Base-by-base conservation (phyloP, 30 jellyfish, hydroid and myxozoan genomes). In the Cassiopea andromeda region DNA sequence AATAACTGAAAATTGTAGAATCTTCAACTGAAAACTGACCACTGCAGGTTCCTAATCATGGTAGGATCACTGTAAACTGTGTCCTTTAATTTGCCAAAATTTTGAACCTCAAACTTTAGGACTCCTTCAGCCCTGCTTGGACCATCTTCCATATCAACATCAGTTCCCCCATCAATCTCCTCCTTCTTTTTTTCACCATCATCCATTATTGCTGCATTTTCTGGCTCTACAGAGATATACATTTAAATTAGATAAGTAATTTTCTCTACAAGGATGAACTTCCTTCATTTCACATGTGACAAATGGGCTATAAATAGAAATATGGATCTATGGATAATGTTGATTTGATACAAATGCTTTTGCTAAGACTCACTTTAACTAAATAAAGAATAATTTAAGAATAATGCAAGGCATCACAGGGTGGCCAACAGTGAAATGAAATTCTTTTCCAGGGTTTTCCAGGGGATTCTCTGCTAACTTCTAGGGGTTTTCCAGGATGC, bases 81-180 rank as follows among this genome's bases (percentile, higher is more conserved):
- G 71, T 96, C 99, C 44, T 96, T 96, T 44, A 96, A 68, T 73
- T 92, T 96, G 96, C 98, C 85, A 75, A 96, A 96, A 75, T 80
- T 77, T 79, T 87, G 91, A 15, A 96, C 98, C 54, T 91, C 99
- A 91, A 91, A 96, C 71, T 66, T 83, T 10, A 96, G 81, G 0
- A 58, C 19, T 38, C 99, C 99, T 77, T 96, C 99, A 14, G 99
- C 97, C 38, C 99, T 82, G 80, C 99, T 92, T 10, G 96, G 97
- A 18, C 93, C 97, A 60, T 89, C 97, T 67, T 87, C 97, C 98
- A 94, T 94, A 77, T 91, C 98, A 61, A 88, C 92, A 80, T 88
- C 98, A 59, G 83, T 81, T 12, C 66, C 18, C 44, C 45, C 93
- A 44, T 72, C 95, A 10, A 13, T 81, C 1, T 80, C 77, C 66